Percentiles rank a stretch among this genome's conserved stretches.
phyloP scores from a whole-genome alignment of 2,888 invertebrate genomes.

The Nasonovia ribisnigri region DNA sequence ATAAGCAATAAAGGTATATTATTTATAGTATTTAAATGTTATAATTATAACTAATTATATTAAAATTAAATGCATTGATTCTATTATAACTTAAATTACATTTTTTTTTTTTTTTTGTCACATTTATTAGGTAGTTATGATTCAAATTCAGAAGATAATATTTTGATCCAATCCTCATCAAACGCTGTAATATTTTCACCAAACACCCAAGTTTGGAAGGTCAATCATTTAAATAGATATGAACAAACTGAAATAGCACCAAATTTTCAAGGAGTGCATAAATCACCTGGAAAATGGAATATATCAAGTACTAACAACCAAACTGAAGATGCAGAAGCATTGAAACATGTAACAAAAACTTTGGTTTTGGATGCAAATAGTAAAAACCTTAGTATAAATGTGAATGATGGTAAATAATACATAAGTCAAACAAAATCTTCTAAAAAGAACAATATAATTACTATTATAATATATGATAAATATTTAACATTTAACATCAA shows the following conservation, averaged over 20 bases:
- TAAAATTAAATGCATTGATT: neutral
- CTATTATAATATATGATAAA: neutral
- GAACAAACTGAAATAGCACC: neutral
- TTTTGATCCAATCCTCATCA: neutral
- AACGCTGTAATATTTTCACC: neutral
- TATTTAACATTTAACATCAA: no score
- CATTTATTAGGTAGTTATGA: neutral
- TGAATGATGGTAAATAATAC: neutral
- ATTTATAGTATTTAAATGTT: neutral
- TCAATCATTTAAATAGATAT: neutral
- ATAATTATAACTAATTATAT: neutral
- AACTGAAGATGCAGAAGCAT: neutral
- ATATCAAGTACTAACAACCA: neutral
- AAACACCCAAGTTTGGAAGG: conserved; percentile 3
- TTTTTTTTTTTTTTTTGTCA: neutral
- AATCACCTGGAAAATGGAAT: neutral
- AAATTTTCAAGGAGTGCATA: neutral
- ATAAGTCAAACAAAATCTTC: neutral
- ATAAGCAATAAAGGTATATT: neutral
- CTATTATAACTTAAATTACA: neutral
- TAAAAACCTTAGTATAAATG: no score
- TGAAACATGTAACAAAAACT: neutral
- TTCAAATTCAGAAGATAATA: neutral
- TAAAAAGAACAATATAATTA: neutral
- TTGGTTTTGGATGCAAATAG: neutral